These are phyloP conservation scores for Campoletis sonorensis DNA, from an alignment of 1,140 invertebrate species.

Conservation along the genomic window DNA sequence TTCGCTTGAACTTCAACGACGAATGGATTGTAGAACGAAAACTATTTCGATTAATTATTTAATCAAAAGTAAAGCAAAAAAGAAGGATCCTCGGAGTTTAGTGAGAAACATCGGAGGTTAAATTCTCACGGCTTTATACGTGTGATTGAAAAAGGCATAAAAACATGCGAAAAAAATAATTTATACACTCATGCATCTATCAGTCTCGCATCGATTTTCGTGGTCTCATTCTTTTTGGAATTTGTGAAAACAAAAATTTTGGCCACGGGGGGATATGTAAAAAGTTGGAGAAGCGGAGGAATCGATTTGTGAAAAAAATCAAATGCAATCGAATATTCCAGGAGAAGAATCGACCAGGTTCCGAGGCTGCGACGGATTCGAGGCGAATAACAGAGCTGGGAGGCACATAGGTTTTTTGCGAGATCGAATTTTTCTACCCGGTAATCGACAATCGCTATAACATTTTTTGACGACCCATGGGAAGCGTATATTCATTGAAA, in stretches of 20 bases:
- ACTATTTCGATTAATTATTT: too few species aligned
- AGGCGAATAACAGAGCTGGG: constrained; percentile 21
- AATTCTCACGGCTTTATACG: too few species aligned
- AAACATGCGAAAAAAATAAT: too few species aligned
- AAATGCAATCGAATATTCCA: not conserved
- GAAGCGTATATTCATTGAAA: constrained; percentile 30
- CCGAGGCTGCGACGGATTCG: not conserved
- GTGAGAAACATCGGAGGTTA: too few species aligned
- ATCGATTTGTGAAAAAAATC: not conserved
- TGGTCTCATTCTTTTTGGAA: too few species aligned
- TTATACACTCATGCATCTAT: too few species aligned
- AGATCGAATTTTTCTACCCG: constrained; percentile 28
- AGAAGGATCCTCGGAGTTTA: too few species aligned
- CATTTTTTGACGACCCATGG: constrained; percentile 34
- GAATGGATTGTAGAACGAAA: too few species aligned
- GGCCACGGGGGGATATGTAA: not conserved
- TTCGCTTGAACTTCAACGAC: too few species aligned
- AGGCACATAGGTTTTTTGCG: constrained; percentile 20
- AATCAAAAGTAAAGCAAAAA: too few species aligned
- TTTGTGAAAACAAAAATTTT: not conserved
- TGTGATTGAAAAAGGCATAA: too few species aligned
- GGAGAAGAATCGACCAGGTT: not conserved
- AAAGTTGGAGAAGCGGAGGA: not conserved
- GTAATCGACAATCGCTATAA: constrained; percentile 40
- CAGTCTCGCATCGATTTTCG: too few species aligned